These are phyloP conservation scores for Hesperia comma DNA, from an alignment of 2,888 invertebrate genomes.

Conservation along the genomic window DNA sequence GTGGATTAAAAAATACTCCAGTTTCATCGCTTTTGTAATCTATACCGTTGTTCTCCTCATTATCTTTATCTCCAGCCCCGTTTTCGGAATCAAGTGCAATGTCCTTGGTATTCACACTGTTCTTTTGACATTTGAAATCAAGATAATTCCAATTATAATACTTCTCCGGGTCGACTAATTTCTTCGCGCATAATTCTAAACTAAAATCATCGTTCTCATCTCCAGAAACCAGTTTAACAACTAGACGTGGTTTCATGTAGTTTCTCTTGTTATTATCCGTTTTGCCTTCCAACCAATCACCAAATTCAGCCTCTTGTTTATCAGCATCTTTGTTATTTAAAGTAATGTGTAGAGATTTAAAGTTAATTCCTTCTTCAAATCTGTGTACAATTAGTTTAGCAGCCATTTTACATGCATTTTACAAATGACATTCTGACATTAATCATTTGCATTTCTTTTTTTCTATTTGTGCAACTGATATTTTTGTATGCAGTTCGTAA, in stretches of 20 bases:
- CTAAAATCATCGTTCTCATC: conserved; percentile 61
- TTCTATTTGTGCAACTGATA: neutral
- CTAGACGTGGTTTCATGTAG: conserved; percentile 62
- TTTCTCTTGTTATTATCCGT: conserved; percentile 57
- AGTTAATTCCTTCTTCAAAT: conserved; percentile 67
- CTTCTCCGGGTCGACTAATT: conserved; percentile 49
- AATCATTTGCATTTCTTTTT: conserved; percentile 6
- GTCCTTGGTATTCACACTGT: conserved; percentile 6
- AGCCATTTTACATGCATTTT: conserved; percentile 74
- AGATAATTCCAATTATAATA: conserved; percentile 33
- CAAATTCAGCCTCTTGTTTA: conserved; percentile 56
- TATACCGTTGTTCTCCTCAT: conserved; percentile 8
- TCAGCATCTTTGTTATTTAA: conserved; percentile 56
- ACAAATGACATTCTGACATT: conserved; percentile 39
- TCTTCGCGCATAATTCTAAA: conserved; percentile 67
- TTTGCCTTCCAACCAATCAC: conserved; percentile 68
- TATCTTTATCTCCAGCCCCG: neutral
- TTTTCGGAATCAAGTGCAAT: neutral
- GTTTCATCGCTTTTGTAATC: neutral
- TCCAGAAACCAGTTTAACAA: conserved; percentile 70
- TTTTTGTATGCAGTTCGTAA: too few relatives aligned
- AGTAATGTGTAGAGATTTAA: conserved; percentile 66
- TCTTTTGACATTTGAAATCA: conserved; percentile 15
- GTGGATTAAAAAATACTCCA: conserved; percentile 51
- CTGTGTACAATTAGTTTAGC: conserved; percentile 76